Percentiles rank a stretch among this genome's conserved stretches.
phyloP scores from a whole-genome alignment of 2,888 invertebrate genomes.

The Microplitis manilae region DNA sequence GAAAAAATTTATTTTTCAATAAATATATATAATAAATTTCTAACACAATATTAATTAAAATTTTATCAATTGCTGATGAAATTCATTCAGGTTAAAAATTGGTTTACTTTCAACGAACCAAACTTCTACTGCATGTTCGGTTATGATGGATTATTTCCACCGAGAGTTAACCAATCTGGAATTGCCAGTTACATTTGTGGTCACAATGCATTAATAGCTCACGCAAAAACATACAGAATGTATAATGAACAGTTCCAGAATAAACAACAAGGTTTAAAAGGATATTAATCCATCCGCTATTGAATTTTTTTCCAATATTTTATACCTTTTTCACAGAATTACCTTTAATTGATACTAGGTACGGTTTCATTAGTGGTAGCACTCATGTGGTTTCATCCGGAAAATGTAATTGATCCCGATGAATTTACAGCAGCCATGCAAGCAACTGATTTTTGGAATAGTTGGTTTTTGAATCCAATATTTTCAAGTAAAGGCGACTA shows the following conservation, averaged over 20 bases:
- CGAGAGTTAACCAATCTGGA: conserved; percentile 68
- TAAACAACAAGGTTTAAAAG: conserved; percentile 73
- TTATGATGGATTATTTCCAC: conserved; percentile 68
- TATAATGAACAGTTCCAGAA: conserved; percentile 76
- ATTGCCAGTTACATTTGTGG: conserved; percentile 77
- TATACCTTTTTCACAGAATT: not conserved
- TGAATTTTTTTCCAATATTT: not conserved
- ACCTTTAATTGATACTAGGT: not conserved
- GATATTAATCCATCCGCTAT: conserved; percentile 15
- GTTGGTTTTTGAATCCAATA: conserved; percentile 81
- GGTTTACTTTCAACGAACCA: conserved; percentile 87
- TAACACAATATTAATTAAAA: too few species aligned
- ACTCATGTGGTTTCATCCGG: conserved; percentile 74
- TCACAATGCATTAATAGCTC: conserved; percentile 78
- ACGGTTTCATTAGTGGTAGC: conserved; percentile 68
- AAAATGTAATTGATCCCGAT: conserved; percentile 65
- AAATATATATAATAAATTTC: too few species aligned
- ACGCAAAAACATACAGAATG: conserved; percentile 77
- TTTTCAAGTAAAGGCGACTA: conserved; percentile 78
- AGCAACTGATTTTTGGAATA: conserved; percentile 75
- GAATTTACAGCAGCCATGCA: conserved; percentile 75
- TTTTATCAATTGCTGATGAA: not conserved
- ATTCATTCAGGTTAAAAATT: conserved; percentile 69
- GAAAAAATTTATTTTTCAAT: conserved; percentile 49
- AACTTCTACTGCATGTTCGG: conserved; percentile 75